A percentile compares a stretch with the other conserved stretches of the same genome.
Conservation (phyloP, 2,797 vertebrate genomes). For the Kryptolebias ocellatus region DNA sequence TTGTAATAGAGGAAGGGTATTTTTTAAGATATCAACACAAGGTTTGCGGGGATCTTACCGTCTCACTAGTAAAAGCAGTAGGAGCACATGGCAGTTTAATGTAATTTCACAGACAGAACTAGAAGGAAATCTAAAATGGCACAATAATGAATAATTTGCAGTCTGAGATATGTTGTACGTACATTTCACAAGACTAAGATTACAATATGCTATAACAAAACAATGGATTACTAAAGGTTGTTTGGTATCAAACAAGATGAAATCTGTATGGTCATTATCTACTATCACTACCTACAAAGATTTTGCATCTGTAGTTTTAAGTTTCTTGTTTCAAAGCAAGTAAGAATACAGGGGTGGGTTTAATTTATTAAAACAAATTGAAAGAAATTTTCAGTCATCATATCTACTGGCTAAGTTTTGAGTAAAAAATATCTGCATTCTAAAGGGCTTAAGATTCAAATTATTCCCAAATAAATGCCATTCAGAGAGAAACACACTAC, state of each 20-base stretch:
- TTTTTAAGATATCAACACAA: constrained; percentile 23
- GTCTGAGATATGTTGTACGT: constrained; percentile 4
- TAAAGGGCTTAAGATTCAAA: too few relatives aligned
- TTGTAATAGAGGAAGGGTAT: constrained; percentile 26
- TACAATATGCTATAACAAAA: too few relatives aligned
- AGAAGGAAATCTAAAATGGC: constrained; percentile 1
- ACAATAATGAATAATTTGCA: constrained; percentile 17
- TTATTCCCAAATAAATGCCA: too few relatives aligned
- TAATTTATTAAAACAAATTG: too few relatives aligned
- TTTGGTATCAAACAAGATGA: constrained; percentile 33
- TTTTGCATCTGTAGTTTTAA: not conserved
- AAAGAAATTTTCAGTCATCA: not conserved
- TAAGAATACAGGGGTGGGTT: not conserved
- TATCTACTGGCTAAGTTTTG: constrained; percentile 16
- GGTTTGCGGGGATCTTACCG: constrained; percentile 4
- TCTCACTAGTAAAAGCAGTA: constrained; percentile 6
- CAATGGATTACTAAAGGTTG: not conserved
- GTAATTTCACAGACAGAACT: constrained; percentile 4
- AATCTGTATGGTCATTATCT: constrained; percentile 2
- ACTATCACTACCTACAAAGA: not conserved
- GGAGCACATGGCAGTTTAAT: constrained; percentile 10
- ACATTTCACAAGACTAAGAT: too few relatives aligned
- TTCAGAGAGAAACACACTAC: too few relatives aligned
- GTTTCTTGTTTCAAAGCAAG: not conserved
- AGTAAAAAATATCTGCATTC: constrained; percentile 20